These are phyloP conservation scores for Orientallactaga bullata DNA, from an alignment of 2,113 vertebrate genomes.

Conservation along the genomic window DNA sequence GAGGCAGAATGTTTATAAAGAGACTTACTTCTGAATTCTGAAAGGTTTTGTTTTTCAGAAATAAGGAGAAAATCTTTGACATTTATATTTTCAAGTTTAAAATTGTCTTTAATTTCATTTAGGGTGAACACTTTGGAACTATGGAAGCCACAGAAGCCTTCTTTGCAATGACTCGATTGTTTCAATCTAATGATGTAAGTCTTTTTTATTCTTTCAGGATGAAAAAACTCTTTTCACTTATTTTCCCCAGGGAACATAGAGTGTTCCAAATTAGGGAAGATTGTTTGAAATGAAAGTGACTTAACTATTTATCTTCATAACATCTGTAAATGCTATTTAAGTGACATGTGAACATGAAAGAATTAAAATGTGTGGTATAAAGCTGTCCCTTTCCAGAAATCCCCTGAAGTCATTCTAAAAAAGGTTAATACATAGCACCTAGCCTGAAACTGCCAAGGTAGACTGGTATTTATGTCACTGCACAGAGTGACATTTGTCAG, in stretches of 20 bases:
- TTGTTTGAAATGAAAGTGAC: conserved; percentile 56
- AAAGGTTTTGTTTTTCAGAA: conserved; percentile 41
- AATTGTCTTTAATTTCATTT: conserved; percentile 53
- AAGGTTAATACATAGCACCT: not conserved
- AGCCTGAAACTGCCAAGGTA: not conserved
- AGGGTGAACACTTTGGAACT: conserved; percentile 99
- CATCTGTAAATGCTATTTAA: conserved; percentile 27
- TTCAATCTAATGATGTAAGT: conserved; percentile 98
- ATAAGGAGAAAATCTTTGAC: conserved; percentile 40
- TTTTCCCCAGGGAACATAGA: conserved; percentile 22
- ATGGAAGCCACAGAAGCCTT: conserved; percentile 98
- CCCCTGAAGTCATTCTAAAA: not conserved
- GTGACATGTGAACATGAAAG: not conserved
- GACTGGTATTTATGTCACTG: not conserved
- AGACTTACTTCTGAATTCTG: not conserved
- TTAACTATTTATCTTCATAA: conserved; percentile 42
- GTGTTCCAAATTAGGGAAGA: not conserved
- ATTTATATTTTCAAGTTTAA: not conserved
- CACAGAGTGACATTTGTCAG: not conserved
- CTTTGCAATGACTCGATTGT: conserved; percentile 98
- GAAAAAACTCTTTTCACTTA: not conserved
- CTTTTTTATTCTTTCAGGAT: not conserved
- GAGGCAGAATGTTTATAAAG: conserved; percentile 51
- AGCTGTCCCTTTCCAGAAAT: not conserved
- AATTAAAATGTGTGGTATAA: not conserved